These are phyloP conservation scores for Sciurus niger DNA, from an alignment of 2,113 vertebrate species.

Conservation along the genomic window DNA sequence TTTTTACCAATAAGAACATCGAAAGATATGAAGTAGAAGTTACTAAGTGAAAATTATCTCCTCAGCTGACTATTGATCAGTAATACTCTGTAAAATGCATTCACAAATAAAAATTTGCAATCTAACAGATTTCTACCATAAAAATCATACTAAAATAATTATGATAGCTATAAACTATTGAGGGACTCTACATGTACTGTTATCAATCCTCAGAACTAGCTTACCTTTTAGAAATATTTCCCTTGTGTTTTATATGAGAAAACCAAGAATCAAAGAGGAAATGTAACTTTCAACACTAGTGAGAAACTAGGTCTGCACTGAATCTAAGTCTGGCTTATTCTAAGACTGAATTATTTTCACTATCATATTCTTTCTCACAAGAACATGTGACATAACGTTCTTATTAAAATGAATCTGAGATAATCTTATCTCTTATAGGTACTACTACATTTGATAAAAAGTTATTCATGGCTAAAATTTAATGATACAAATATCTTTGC, in stretches of 20 bases:
- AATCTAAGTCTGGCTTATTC: background rate
- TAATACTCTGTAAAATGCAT: background rate
- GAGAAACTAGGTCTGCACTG: background rate
- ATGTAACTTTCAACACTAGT: background rate
- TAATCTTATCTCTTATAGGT: background rate
- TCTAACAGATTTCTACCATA: background rate
- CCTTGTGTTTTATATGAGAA: background rate
- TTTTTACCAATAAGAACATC: background rate
- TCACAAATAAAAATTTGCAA: constrained; percentile 4
- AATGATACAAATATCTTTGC: background rate
- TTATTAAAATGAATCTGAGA: background rate
- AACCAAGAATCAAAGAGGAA: background rate
- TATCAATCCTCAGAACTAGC: background rate
- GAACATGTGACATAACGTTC: background rate
- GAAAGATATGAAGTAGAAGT: background rate
- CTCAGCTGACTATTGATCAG: background rate
- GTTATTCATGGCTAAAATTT: background rate
- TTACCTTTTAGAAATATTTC: background rate
- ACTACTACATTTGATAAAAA: background rate
- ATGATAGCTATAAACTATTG: background rate
- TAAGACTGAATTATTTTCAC: background rate
- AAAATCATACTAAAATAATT: constrained; percentile 31
- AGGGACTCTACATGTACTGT: background rate
- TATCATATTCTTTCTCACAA: background rate
- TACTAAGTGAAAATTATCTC: background rate